Conservation (phyloP, 1,140 invertebrate genomes). For the Eubasilissa regina region DNA sequence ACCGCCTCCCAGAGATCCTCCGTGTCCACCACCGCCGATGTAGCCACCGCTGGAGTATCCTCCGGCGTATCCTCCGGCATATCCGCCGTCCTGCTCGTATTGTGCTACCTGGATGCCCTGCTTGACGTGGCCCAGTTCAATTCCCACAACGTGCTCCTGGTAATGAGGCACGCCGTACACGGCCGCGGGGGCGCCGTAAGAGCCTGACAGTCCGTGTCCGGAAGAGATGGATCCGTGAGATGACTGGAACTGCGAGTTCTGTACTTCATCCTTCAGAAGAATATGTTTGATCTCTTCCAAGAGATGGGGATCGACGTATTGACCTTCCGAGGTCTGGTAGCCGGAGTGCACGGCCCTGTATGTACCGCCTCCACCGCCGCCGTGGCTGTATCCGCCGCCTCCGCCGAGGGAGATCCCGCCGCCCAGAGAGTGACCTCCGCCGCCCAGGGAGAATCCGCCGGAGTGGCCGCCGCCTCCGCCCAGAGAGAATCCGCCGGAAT, state of each 20-base stretch:
- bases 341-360: slow-evolving; percentile 82
- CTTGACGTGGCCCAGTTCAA: slow-evolving; percentile 77
- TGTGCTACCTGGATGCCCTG: slow-evolving; percentile 79
- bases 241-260: slow-evolving; percentile 70
- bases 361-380: slow-evolving; percentile 76
- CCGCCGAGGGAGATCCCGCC: slow-evolving; percentile 66
- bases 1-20: slow-evolving; percentile 12
- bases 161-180: slow-evolving; percentile 73
- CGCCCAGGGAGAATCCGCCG: slow-evolving; percentile 62
- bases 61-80: slow-evolving; percentile 63
- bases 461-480: slow-evolving; percentile 62
- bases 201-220: slow-evolving; percentile 70
- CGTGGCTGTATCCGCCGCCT: slow-evolving; percentile 64
- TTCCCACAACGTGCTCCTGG: slow-evolving; percentile 75
- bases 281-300: slow-evolving; percentile 87
- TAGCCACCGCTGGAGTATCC: slow-evolving; percentile 62
- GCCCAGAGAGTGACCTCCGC: slow-evolving; percentile 65
- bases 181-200: slow-evolving; percentile 73
- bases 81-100: slow-evolving; percentile 73
- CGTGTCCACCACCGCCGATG: slow-evolving; percentile 62
- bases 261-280: slow-evolving; percentile 84
- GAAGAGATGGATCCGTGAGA: slow-evolving; percentile 64
- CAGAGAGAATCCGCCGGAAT: slow-evolving; percentile 62
- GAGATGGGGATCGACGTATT: slow-evolving; percentile 83
- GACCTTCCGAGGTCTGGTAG: slow-evolving; percentile 83